Conservation (phyloP, 2,888 invertebrate genomes). For the Hirtodrosophila alboralis region DNA sequence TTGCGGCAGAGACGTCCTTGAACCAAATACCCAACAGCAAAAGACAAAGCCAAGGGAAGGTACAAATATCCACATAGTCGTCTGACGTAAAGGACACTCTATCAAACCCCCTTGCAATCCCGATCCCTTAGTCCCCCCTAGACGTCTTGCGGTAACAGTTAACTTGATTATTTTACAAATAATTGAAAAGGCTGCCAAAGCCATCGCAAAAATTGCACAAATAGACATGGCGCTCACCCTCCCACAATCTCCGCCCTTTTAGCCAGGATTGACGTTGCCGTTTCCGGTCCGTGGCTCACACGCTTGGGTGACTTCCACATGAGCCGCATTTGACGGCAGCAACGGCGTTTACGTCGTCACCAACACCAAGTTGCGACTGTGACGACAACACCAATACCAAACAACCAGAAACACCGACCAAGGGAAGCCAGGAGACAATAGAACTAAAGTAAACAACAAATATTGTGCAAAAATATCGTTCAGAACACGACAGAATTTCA, state of each 20-base stretch:
- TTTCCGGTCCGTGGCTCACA: conserved; percentile 49
- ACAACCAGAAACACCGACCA: conserved; percentile 19
- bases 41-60: conserved; percentile 46
- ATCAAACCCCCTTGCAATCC: not conserved
- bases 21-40: conserved; percentile 62
- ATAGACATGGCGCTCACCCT: conserved; percentile 47
- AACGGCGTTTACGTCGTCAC: conserved; percentile 57
- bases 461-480: conserved; percentile 49
- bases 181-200: conserved; percentile 73
- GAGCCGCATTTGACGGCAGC: conserved; percentile 44
- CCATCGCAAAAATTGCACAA: conserved; percentile 66
- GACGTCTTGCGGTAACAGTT: conserved; percentile 64
- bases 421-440: conserved; percentile 5
- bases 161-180: conserved; percentile 79
- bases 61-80: conserved; percentile 18
- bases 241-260: no score
- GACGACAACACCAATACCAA: conserved; percentile 62
- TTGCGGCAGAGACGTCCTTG: conserved; percentile 71
- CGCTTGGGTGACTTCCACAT: conserved; percentile 38
- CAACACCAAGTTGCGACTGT: conserved; percentile 45
- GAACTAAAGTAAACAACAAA: conserved; percentile 28
- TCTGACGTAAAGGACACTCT: conserved; percentile 26
- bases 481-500: conserved; percentile 15
- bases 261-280: conserved; percentile 28
- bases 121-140: conserved; percentile 1